Percentiles rank a stretch among this genome's conserved stretches.
Conservation (phyloP, 2,888 invertebrate species). For the Trachelus troglodyta region DNA sequence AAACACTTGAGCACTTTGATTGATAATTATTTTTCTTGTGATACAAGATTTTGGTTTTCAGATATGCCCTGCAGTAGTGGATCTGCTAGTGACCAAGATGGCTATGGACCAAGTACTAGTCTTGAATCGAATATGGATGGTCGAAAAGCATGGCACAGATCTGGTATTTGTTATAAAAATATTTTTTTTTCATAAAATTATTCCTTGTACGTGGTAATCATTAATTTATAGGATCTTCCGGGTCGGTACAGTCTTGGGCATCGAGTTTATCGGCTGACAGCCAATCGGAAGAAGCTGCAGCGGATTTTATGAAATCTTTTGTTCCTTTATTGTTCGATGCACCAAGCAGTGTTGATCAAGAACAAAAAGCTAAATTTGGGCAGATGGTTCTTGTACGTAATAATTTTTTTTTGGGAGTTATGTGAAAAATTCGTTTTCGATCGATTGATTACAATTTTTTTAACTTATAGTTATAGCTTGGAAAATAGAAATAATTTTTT, state of each 20-base stretch:
- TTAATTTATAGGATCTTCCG: slow-evolving; percentile 68
- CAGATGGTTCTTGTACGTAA: slow-evolving; percentile 70
- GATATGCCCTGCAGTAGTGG: slow-evolving; percentile 69
- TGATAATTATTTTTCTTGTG: not conserved
- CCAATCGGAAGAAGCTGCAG: slow-evolving; percentile 70
- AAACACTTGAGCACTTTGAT: not conserved
- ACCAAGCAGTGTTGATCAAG: slow-evolving; percentile 70
- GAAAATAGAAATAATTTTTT: too few relatives aligned
- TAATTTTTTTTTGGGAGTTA: not conserved
- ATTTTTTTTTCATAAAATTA: slow-evolving; percentile 41
- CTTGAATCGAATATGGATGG: slow-evolving; percentile 68
- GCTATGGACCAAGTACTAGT: slow-evolving; percentile 71
- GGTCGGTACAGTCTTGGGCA: slow-evolving; percentile 74
- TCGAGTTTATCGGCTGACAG: slow-evolving; percentile 74
- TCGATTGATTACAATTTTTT: too few relatives aligned
- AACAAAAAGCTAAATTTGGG: slow-evolving; percentile 77
- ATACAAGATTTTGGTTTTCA: slow-evolving; percentile 35
- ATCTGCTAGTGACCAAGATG: slow-evolving; percentile 71
- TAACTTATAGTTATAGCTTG: too few relatives aligned
- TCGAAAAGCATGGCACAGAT: slow-evolving; percentile 63
- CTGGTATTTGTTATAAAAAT: slow-evolving; percentile 46
- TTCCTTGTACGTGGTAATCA: slow-evolving; percentile 59
- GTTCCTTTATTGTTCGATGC: slow-evolving; percentile 74
- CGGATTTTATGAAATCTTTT: slow-evolving; percentile 77
- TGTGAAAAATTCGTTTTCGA: not conserved